Evolutionary conservation across 2,113 vertebrate genomes (phyloP).

Genomic region (Ictalurus furcatus): DNA sequence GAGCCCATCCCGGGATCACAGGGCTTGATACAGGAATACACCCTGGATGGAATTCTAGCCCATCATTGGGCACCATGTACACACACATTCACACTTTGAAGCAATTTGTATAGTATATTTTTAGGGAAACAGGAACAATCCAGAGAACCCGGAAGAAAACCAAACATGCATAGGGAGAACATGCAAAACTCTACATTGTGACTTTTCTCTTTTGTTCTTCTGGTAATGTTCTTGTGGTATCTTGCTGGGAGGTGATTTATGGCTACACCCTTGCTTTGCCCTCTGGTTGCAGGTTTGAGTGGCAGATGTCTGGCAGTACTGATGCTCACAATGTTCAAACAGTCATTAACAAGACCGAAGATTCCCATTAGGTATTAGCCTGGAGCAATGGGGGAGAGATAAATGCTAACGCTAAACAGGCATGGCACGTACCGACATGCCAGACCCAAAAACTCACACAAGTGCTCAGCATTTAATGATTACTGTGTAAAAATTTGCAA

Average conservation of each 20-base stretch:
- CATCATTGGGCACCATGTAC: neutral
- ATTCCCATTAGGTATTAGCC: constrained; percentile 80
- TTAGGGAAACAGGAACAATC: neutral
- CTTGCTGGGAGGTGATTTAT: constrained; percentile 65
- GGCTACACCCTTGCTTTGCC: constrained; percentile 61
- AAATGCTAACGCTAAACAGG: constrained; percentile 29
- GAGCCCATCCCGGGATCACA: neutral
- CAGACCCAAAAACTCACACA: constrained; percentile 31
- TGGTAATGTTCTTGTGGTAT: constrained; percentile 64
- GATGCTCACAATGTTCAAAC: constrained; percentile 73
- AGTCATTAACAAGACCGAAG: constrained; percentile 79
- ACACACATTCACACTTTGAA: neutral
- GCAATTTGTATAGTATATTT: neutral
- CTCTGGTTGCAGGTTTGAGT: constrained; percentile 76
- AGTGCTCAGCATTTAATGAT: constrained; percentile 6
- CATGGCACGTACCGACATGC: constrained; percentile 28
- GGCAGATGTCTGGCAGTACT: constrained; percentile 75
- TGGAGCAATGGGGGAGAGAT: constrained; percentile 59
- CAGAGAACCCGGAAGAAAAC: neutral
- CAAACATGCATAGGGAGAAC: neutral
- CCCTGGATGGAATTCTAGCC: neutral
- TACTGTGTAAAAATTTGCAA: constrained; percentile 8
- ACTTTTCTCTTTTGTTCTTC: constrained; percentile 3
- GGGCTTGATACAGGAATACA: neutral
- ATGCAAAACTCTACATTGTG: neutral